These are phyloP conservation scores for Ursus arctos DNA, from an alignment of 2,113 vertebrate species.

Conservation along the genomic window DNA sequence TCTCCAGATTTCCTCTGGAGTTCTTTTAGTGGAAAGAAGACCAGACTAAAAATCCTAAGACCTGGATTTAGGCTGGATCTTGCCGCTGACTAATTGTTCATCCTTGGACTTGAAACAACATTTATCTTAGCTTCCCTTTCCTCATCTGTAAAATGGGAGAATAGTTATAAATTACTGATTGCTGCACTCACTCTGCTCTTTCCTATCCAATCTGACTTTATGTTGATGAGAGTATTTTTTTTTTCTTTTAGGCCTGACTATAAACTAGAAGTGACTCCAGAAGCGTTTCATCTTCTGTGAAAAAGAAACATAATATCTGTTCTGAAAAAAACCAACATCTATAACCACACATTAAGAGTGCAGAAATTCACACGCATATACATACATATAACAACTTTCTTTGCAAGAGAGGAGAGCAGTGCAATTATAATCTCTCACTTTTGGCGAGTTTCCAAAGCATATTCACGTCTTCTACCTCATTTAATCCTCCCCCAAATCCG, in stretches of 20 bases:
- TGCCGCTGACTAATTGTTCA: not conserved
- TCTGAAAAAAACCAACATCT: not conserved
- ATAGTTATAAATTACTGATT: not conserved
- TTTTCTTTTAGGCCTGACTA: not conserved
- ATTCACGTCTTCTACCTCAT: not conserved
- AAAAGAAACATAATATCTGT: not conserved
- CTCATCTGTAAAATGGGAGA: conserved; percentile 2
- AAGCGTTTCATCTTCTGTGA: not conserved
- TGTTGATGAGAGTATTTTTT: not conserved
- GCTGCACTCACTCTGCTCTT: not conserved
- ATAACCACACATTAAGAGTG: not conserved
- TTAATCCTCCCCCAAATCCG: not conserved
- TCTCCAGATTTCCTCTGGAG: not conserved
- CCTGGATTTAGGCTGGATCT: not conserved
- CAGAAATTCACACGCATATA: not conserved
- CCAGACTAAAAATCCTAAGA: not conserved
- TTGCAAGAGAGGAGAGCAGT: not conserved
- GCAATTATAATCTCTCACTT: not conserved
- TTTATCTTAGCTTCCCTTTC: not conserved
- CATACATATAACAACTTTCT: not conserved
- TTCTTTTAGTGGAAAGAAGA: not conserved
- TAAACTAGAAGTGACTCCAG: not conserved
- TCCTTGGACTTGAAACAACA: conserved; percentile 14
- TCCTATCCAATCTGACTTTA: not conserved
- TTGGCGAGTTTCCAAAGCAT: not conserved